phyloP scores from a whole-genome alignment of 1,140 invertebrate species.

The Microplitis mediator region DNA sequence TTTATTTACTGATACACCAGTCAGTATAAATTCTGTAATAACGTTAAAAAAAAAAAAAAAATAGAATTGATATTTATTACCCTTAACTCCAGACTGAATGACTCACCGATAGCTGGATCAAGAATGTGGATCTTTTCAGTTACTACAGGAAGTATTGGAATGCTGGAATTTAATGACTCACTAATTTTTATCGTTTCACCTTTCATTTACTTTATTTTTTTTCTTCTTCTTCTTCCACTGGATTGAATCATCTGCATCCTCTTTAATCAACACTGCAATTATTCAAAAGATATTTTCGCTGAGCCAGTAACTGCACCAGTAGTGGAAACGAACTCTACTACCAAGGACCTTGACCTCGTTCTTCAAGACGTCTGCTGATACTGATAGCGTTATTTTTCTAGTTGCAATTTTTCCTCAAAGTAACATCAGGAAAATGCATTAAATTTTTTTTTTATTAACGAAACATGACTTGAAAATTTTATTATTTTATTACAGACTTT shows the following conservation, averaged over 20 bases:
- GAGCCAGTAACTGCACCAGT: too few species aligned
- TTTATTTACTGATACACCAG: too few species aligned
- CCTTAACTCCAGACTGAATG: not conserved
- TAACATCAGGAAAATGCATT: not conserved
- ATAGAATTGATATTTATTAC: not conserved
- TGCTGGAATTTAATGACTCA: constrained; percentile 1
- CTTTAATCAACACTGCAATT: not conserved
- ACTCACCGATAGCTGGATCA: constrained; percentile 15
- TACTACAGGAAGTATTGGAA: not conserved
- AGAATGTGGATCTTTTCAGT: constrained; percentile 34
- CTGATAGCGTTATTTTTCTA: not conserved
- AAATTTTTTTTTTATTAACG: not conserved
- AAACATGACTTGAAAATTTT: not conserved
- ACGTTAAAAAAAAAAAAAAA: too few species aligned
- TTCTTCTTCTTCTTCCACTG: not conserved
- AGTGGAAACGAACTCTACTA: not conserved
- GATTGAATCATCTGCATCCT: not conserved
- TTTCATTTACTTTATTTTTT: not conserved
- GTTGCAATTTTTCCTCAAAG: constrained; percentile 3
- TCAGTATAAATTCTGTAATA: too few species aligned
- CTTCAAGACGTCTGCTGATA: not conserved
- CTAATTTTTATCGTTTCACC: not conserved
- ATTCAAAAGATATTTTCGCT: not conserved
- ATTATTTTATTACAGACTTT: too few species aligned
- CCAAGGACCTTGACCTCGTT: constrained; percentile 25